Conservation (phyloP, 2,797 vertebrate species). For the Psittacula echo region DNA sequence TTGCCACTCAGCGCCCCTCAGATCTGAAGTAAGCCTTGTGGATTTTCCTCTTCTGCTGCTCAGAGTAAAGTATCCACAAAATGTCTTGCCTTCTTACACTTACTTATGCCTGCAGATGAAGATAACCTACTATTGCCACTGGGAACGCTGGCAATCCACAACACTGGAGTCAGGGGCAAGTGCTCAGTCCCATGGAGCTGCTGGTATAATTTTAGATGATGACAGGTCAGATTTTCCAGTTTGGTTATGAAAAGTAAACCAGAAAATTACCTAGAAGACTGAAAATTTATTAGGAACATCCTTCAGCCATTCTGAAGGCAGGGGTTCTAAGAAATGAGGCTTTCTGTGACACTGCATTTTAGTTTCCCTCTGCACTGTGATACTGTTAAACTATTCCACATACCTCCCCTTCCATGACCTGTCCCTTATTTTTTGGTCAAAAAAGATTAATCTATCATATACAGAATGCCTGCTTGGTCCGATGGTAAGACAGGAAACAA, state of each 20-base stretch:
- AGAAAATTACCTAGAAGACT: background rate
- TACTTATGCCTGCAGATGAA: background rate
- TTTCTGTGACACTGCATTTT: background rate
- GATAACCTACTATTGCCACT: background rate
- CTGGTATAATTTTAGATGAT: background rate
- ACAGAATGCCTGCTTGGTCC: background rate
- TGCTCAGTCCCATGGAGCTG: background rate
- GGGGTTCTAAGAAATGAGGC: background rate
- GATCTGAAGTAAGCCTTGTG: background rate
- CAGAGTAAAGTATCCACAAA: background rate
- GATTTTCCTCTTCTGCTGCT: background rate
- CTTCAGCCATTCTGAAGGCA: background rate
- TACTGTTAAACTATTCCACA: background rate
- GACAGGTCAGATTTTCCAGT: background rate
- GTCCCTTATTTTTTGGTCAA: background rate
- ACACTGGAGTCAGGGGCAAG: background rate
- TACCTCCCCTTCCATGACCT: fast-evolving
- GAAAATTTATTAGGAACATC: background rate
- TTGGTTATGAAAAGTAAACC: background rate
- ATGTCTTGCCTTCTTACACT: background rate
- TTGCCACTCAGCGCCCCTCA: background rate
- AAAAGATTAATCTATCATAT: background rate
- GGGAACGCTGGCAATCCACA: background rate
- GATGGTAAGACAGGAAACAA: background rate
- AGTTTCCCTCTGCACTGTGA: background rate